Evolutionary conservation across 2,888 invertebrate species (phyloP).

Genomic region (Coleophora flavipennella): DNA sequence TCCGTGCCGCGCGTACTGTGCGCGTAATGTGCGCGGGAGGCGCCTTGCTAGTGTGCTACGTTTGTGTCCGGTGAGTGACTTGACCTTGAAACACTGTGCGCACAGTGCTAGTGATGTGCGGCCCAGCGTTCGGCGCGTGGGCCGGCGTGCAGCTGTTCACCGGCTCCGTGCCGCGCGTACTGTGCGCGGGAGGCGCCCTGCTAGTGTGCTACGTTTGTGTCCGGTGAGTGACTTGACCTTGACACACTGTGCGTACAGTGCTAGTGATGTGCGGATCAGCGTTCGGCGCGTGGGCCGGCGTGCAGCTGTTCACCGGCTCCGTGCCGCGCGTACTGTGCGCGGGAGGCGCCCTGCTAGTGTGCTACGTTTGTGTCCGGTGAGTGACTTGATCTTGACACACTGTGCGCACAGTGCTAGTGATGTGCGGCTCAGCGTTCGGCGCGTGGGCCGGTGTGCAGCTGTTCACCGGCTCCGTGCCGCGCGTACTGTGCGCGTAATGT

Average conservation of each 20-base stretch:
- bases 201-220: slow-evolving; percentile 89
- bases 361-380: slow-evolving; percentile 87
- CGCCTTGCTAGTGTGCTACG: slow-evolving; percentile 86
- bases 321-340: slow-evolving; percentile 85
- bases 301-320: slow-evolving; percentile 84
- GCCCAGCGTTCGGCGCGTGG: slow-evolving; percentile 68
- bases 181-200: slow-evolving; percentile 87
- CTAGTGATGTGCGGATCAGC: slow-evolving; percentile 84
- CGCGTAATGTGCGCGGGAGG: slow-evolving; percentile 86
- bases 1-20: slow-evolving; percentile 85
- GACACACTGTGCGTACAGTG: slow-evolving; percentile 85
- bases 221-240: slow-evolving; percentile 74
- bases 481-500: too few species aligned
- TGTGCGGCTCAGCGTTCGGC: slow-evolving; percentile 59
- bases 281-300: slow-evolving; percentile 84
- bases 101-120: slow-evolving; percentile 39
- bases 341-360: slow-evolving; percentile 85
- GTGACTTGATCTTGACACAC: slow-evolving; percentile 41
- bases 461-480: slow-evolving; percentile 81
- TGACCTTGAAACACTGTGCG: slow-evolving; percentile 57
- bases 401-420: slow-evolving; percentile 36
- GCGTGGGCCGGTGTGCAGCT: slow-evolving; percentile 83
- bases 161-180: slow-evolving; percentile 83
- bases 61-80: slow-evolving; percentile 80
- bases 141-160: slow-evolving; percentile 83